Evolutionary conservation across 2,888 invertebrate genomes (phyloP), one percentile per base, ranked within the genome.

Genomic region (Aplocera efformata): DNA sequence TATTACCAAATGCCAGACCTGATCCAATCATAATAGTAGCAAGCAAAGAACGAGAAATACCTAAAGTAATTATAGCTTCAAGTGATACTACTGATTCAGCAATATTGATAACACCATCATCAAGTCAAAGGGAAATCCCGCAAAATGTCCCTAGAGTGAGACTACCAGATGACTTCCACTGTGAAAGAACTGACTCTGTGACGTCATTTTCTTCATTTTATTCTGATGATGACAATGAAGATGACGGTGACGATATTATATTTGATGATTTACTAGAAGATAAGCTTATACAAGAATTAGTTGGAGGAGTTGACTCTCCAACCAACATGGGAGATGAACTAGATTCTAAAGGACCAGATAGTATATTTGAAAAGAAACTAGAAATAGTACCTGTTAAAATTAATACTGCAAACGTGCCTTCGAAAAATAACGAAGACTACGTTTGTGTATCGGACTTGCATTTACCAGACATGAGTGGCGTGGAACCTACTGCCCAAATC

Each of bases 21-120:
- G 69, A 68, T 28, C 42, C 56, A 6, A 40, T 37, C 5, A 42
- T 54, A 7, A 48, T 53, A 24, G 35, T 61, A n/a, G 10, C 43
- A 7, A 21, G 56, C 21, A 67, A 67, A 46, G 76, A 78, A 22
- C 73, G 82, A 52, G 72, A 78, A 34, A 71, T 70, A 42, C 86
- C 89, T 10, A 88, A 79, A 68, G 84, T 90, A 0, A 90, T 91
- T 21, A 88, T 91, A 38, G 82, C 89, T 1, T 79, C 90, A 1
- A 88, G 88, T 58, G 75, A 84, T 36, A 68, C 81, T 10, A 70
- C 71, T 31, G 91, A 93, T 56, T 88, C 91, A 0, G 91, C 90
- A 62, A 89, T 92, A 42, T 82, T 92, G 22, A 91, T 92, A 10
- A 91, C 90, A 55, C 89, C 92, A 5, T 89, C 89, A 1, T 80